phyloP scores from a whole-genome alignment of 2,888 invertebrate species.

The Labia minor region DNA sequence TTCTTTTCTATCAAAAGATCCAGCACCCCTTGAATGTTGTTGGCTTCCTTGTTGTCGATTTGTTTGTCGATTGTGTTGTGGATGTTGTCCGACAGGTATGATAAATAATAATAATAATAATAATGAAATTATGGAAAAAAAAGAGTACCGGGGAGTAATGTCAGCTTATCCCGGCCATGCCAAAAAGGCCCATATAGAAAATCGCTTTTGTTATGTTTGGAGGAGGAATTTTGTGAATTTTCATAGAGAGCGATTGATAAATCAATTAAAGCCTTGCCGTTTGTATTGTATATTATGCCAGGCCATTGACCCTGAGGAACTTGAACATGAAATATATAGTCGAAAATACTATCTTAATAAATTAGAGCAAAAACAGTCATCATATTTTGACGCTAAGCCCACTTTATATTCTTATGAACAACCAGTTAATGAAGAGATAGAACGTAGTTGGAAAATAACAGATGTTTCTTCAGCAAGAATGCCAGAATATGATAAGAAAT shows the following conservation, averaged over 20 bases:
- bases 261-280: background rate
- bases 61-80: background rate
- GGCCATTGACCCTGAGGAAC: background rate
- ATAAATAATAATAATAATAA: background rate
- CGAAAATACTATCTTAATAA: background rate
- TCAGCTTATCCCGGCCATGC: background rate
- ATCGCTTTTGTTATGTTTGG: background rate
- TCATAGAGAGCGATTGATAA: background rate
- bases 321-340: background rate
- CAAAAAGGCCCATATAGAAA: too few species aligned
- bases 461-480: too few species aligned
- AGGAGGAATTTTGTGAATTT: background rate
- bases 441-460: too few species aligned
- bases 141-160: background rate
- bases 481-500: too few species aligned
- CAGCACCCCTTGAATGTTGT: background rate
- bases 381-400: background rate
- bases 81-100: background rate
- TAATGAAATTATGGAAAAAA: background rate
- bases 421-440: too few species aligned
- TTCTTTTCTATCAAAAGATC: background rate
- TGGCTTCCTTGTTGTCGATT: background rate
- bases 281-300: background rate
- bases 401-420: too few species aligned
- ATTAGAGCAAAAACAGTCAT: background rate